Percentiles rank a stretch among this genome's conserved stretches.
Conservation (phyloP, 2,113 vertebrate genomes). For the Pteropus alecto region DNA sequence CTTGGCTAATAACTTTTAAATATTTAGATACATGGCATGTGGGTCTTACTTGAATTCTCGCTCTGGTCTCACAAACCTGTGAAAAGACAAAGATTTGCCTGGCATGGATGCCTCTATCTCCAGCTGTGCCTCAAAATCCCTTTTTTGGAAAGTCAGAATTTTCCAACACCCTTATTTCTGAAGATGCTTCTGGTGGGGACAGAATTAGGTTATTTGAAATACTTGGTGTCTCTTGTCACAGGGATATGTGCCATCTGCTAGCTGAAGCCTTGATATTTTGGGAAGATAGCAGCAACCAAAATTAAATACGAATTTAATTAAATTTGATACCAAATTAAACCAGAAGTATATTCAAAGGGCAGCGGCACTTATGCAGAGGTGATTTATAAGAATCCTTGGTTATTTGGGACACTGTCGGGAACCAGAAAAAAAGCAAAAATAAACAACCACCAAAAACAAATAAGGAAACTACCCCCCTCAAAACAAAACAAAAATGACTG, state of each 20-base stretch:
- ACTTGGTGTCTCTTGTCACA: neutral
- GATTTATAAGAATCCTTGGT: neutral
- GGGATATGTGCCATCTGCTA: neutral
- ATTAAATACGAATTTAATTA: constrained; percentile 21
- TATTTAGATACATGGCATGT: neutral
- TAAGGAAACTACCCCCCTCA: neutral
- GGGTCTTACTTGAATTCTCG: neutral
- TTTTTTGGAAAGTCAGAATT: constrained; percentile 23
- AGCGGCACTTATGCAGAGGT: neutral
- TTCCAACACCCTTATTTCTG: constrained; percentile 47
- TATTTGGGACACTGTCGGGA: neutral
- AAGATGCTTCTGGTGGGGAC: neutral
- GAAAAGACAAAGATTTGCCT: neutral
- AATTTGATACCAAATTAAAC: neutral
- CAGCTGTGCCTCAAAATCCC: neutral
- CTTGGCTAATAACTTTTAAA: neutral
- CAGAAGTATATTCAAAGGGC: neutral
- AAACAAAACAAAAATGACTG: neutral
- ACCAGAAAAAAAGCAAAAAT: neutral
- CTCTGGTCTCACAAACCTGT: neutral
- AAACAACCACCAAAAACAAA: neutral
- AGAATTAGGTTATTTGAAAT: constrained; percentile 19
- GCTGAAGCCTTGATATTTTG: constrained; percentile 33
- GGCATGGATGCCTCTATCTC: neutral
- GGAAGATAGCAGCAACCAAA: neutral